Percentiles rank a stretch among this genome's conserved stretches.
Evolutionary conservation across 2,888 invertebrate species (phyloP).

Genomic region (Yponomeuta evonymella): DNA sequence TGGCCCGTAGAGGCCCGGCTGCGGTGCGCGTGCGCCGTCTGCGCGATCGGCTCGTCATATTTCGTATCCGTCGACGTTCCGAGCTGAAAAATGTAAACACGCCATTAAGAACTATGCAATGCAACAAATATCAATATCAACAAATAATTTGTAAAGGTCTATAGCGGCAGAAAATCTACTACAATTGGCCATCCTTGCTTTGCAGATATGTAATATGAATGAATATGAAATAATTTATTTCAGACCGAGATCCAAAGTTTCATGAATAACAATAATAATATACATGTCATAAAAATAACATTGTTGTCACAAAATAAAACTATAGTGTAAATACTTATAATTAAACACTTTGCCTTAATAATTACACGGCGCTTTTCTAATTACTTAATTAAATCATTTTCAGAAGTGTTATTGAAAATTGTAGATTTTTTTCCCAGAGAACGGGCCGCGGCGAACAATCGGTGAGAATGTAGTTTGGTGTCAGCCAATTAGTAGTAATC

Average conservation of each 20-base stretch:
- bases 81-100: slow-evolving; percentile 1
- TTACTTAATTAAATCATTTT: slow-evolving; percentile 6
- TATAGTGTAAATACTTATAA: neutral
- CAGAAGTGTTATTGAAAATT: slow-evolving; percentile 12
- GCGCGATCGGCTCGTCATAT: neutral
- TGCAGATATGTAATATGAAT: too few species aligned
- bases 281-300: too few species aligned
- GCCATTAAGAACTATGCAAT: neutral
- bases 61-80: neutral
- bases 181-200: too few species aligned
- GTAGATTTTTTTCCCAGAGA: slow-evolving; percentile 10
- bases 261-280: too few species aligned
- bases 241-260: too few species aligned
- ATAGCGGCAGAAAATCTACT: too few species aligned
- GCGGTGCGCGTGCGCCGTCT: neutral
- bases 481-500: slow-evolving; percentile 10
- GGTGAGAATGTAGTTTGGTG: slow-evolving; percentile 12
- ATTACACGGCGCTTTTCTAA: neutral
- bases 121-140: neutral
- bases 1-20: neutral
- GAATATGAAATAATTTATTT: too few species aligned
- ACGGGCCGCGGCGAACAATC: slow-evolving; percentile 5
- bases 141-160: neutral
- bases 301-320: neutral
- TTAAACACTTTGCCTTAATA: neutral